These are phyloP conservation scores for Spinus pinus DNA, from an alignment of 2,797 vertebrate genomes.

Conservation along the genomic window DNA sequence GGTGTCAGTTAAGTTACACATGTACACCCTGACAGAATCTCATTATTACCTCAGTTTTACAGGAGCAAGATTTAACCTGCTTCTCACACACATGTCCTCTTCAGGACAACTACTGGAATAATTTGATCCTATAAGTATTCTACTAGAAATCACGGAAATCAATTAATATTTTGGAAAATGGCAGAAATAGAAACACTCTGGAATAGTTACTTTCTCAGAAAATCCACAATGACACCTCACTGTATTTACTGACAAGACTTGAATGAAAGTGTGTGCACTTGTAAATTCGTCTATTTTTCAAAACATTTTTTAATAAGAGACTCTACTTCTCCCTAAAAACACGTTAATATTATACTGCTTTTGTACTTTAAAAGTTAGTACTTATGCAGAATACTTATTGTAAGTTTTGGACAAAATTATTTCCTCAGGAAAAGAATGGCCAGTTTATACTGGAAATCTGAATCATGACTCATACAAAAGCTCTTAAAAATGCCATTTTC, in stretches of 20 bases:
- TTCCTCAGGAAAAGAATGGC: neutral
- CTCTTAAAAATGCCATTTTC: neutral
- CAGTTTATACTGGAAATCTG: neutral
- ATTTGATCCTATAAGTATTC: neutral
- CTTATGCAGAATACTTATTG: neutral
- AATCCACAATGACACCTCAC: neutral
- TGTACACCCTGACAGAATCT: neutral
- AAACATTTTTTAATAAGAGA: neutral
- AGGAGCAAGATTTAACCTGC: neutral
- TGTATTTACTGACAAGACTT: neutral
- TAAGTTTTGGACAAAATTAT: neutral
- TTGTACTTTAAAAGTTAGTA: neutral
- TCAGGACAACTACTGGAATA: neutral
- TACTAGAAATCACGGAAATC: neutral
- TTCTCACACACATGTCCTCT: neutral
- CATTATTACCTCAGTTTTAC: neutral
- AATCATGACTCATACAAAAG: neutral
- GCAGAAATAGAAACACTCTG: neutral
- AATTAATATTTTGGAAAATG: neutral
- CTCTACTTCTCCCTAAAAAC: neutral
- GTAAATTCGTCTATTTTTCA: neutral
- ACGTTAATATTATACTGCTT: neutral
- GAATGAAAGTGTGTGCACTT: neutral
- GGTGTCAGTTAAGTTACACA: neutral
- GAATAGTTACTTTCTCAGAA: neutral